Conservation (phyloP, 2,797 vertebrate species). For the Acanthurus leucopareius region DNA sequence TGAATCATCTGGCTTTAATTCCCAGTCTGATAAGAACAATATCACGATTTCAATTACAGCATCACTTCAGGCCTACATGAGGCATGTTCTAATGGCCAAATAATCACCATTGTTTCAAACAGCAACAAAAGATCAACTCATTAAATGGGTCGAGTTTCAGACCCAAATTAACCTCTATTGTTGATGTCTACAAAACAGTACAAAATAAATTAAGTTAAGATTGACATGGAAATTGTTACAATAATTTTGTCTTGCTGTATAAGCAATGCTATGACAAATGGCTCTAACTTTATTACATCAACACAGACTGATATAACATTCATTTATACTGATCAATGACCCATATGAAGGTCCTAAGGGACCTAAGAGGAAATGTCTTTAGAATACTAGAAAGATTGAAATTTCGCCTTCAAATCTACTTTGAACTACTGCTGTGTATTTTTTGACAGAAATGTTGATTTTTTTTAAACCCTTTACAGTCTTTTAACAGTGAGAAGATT, state of each 20-base stretch:
- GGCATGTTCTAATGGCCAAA: conserved; percentile 1
- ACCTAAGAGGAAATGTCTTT: too few species aligned
- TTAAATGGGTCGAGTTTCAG: background rate
- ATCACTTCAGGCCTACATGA: background rate
- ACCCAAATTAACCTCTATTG: background rate
- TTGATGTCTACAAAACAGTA: background rate
- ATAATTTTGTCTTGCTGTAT: background rate
- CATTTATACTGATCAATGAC: background rate
- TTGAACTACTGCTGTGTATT: too few species aligned
- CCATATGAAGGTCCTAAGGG: background rate
- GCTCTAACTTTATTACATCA: background rate
- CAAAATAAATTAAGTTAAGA: background rate
- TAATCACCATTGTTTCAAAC: conserved; percentile 14
- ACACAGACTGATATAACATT: background rate
- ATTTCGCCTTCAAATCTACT: background rate
- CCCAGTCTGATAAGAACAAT: conserved; percentile 11
- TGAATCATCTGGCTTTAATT: conserved; percentile 21
- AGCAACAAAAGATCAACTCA: background rate
- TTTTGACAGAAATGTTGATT: too few species aligned
- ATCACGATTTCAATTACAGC: conserved; percentile 19
- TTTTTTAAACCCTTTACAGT: too few species aligned
- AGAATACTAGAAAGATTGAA: background rate
- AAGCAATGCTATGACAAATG: background rate
- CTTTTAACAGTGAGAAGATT: background rate
- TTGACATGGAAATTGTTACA: background rate